These are phyloP conservation scores for Arnoldichthys spilopterus DNA, from an alignment of 2,797 vertebrate genomes.

Conservation along the genomic window DNA sequence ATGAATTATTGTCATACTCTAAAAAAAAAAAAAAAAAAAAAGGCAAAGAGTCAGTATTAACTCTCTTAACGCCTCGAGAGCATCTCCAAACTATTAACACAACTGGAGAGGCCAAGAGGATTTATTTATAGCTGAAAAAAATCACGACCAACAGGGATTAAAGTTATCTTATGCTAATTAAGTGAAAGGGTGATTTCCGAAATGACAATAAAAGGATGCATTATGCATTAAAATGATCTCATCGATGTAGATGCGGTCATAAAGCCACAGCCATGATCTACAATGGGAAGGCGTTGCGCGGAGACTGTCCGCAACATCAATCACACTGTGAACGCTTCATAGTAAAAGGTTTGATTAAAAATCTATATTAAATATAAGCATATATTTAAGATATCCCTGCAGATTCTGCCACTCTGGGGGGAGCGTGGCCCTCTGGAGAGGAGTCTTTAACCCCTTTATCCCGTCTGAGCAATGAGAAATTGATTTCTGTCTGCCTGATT, in stretches of 20 bases:
- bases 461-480: slow-evolving; percentile 7
- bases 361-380: background rate
- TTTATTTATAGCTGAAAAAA: slow-evolving; percentile 3
- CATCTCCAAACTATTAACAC: background rate
- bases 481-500: slow-evolving; percentile 42
- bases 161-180: slow-evolving; percentile 2
- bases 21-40: no score
- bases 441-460: slow-evolving; percentile 24
- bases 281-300: background rate
- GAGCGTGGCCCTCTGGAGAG: slow-evolving; percentile 16
- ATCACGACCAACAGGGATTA: background rate
- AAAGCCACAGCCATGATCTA: background rate
- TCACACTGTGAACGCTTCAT: background rate
- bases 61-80: background rate
- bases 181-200: background rate
- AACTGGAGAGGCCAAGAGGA: background rate
- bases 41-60: background rate
- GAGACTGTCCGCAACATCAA: background rate
- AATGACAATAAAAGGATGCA: slow-evolving; percentile 7
- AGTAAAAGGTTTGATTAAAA: background rate
- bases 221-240: slow-evolving; percentile 33
- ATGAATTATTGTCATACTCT: background rate
- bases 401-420: background rate
- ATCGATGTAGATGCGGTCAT: slow-evolving; percentile 7
- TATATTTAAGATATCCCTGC: background rate